phyloP scores from a whole-genome alignment of 2,113 vertebrate species.

The Jacana jacana region DNA sequence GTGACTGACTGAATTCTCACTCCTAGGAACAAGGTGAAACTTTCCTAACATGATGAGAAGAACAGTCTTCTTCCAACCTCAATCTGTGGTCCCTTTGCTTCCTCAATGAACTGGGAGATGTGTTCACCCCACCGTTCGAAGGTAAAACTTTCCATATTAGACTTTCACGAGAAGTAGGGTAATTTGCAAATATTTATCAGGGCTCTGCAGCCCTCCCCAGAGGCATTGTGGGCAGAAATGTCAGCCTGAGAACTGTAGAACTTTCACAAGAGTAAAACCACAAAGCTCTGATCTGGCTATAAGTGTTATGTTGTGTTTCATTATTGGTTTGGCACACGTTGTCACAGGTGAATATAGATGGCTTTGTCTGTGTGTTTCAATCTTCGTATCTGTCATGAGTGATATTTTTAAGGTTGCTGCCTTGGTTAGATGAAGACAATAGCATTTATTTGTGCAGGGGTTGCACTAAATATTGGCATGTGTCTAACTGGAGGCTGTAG shows the following conservation, averaged over 20 bases:
- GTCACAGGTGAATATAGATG: neutral
- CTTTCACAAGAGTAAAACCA: conserved; percentile 5
- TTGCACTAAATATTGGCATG: neutral
- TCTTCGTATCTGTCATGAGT: neutral
- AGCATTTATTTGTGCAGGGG: conserved; percentile 7
- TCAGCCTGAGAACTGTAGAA: neutral
- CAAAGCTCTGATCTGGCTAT: conserved; percentile 40
- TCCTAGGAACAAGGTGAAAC: neutral
- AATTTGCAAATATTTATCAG: conserved; percentile 3
- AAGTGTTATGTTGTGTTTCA: conserved; percentile 20
- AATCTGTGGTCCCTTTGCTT: neutral
- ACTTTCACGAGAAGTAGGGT: neutral
- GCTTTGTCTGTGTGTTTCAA: neutral
- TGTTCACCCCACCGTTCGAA: neutral
- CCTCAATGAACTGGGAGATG: neutral
- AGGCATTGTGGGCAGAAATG: neutral
- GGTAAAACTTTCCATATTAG: neutral
- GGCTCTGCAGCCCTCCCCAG: neutral
- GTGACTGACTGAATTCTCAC: neutral
- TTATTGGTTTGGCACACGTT: neutral
- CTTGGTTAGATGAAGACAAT: neutral
- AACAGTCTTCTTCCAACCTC: neutral
- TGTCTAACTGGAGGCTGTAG: neutral
- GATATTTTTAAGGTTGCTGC: conserved; percentile 14
- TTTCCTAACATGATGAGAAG: neutral